These are phyloP conservation scores for Phylloscopus trochiloides DNA, from an alignment of 2,113 vertebrate species.

Conservation along the genomic window DNA sequence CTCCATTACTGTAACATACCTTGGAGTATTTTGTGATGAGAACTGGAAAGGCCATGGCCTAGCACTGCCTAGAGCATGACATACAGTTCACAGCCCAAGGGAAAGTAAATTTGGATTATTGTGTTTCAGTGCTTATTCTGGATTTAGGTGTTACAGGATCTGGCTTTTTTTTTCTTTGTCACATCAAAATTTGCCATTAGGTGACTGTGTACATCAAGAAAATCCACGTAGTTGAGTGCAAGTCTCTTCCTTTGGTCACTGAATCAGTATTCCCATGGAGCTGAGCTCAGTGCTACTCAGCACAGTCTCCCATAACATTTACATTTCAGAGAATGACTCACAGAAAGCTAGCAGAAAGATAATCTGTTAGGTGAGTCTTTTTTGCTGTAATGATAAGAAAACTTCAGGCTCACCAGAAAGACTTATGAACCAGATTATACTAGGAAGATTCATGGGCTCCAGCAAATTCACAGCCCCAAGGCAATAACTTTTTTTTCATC, in stretches of 20 bases:
- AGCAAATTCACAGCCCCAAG: background rate
- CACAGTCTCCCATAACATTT: background rate
- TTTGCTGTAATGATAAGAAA: background rate
- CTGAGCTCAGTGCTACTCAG: background rate
- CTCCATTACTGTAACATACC: background rate
- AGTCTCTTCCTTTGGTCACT: background rate
- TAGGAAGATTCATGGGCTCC: background rate
- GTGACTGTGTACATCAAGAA: background rate
- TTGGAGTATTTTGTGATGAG: background rate
- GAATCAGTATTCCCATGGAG: background rate
- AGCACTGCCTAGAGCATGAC: background rate
- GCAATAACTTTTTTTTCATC: background rate
- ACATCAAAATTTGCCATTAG: background rate
- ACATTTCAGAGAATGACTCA: background rate
- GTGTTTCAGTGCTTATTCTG: background rate
- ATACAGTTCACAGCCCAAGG: background rate
- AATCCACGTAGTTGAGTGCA: background rate
- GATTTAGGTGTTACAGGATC: background rate
- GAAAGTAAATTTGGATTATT: background rate
- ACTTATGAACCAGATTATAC: background rate
- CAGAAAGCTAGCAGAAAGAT: background rate
- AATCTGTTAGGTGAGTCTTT: background rate
- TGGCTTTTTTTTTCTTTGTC: background rate
- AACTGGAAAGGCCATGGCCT: background rate
- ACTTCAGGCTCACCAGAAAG: background rate